A percentile compares a stretch with the other conserved stretches of the same genome.
Conservation (phyloP, 2,888 invertebrate genomes). For the Heteromurus nitidus region DNA sequence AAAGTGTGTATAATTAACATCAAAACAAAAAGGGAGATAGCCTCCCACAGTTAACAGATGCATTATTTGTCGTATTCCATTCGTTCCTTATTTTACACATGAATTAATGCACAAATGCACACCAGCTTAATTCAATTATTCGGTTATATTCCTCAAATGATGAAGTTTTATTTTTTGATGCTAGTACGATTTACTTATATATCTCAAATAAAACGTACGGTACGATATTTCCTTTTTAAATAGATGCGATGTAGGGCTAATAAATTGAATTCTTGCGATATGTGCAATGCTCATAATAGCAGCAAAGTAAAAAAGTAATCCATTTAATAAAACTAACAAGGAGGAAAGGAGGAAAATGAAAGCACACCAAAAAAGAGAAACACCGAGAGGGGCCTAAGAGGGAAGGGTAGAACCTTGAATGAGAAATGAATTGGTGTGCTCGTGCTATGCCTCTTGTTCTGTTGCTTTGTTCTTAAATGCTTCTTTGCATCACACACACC, state of each 20-base stretch:
- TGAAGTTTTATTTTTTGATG: slow-evolving; percentile 16
- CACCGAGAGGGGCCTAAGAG: neutral
- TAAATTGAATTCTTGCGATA: too few species aligned
- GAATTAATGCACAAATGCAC: slow-evolving; percentile 6
- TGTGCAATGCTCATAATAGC: too few species aligned
- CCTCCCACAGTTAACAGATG: slow-evolving; percentile 33
- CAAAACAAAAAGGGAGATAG: slow-evolving; percentile 1
- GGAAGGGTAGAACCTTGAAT: slow-evolving; percentile 23
- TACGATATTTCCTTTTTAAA: slow-evolving; percentile 14
- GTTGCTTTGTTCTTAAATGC: neutral
- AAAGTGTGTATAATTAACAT: too few species aligned
- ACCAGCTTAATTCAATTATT: slow-evolving; percentile 47
- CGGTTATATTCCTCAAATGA: slow-evolving; percentile 32
- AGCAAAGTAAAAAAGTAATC: too few species aligned
- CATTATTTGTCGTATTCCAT: neutral
- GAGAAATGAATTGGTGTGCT: slow-evolving; percentile 32
- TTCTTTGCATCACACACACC: slow-evolving; percentile 40
- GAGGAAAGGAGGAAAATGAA: neutral
- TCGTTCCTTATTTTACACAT: slow-evolving; percentile 25
- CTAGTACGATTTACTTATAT: too few species aligned
- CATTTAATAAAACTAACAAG: too few species aligned
- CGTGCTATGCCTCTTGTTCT: neutral
- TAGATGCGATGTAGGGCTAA: too few species aligned
- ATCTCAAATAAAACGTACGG: slow-evolving; percentile 37
- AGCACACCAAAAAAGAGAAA: too few species aligned